A percentile compares a stretch with the other conserved stretches of the same genome.
These are phyloP conservation scores for Bombus cullumanus DNA, from an alignment of 1,140 invertebrate genomes.

Conservation along the genomic window DNA sequence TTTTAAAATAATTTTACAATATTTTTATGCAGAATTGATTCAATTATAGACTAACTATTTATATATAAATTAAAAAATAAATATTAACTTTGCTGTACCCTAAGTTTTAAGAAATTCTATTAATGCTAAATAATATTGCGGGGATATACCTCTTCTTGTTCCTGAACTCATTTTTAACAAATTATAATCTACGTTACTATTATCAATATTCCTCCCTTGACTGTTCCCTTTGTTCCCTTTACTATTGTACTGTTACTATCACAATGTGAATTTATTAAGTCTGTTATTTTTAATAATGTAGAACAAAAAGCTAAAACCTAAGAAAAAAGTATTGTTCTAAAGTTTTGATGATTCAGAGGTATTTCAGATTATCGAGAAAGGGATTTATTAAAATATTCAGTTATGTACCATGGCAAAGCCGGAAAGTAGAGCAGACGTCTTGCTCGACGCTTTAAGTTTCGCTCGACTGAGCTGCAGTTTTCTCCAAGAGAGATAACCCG, in stretches of 20 bases:
- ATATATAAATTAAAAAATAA: too few species aligned
- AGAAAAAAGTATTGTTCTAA: background rate
- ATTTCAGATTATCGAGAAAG: background rate
- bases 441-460: slow-evolving; percentile 97
- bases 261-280: background rate
- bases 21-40: background rate
- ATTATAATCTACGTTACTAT: background rate
- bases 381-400: slow-evolving; percentile 62
- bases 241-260: background rate
- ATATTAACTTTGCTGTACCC: background rate
- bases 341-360: background rate
- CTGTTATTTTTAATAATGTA: background rate
- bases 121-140: background rate
- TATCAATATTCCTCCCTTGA: too few species aligned
- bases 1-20: background rate
- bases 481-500: slow-evolving; percentile 93
- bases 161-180: background rate
- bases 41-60: background rate
- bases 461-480: slow-evolving; percentile 95
- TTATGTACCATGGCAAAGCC: slow-evolving; percentile 96
- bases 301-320: background rate
- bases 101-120: background rate
- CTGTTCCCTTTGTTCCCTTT: background rate
- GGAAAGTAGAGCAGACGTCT: slow-evolving; percentile 97
- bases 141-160: background rate